phyloP scores from a whole-genome alignment of 2,113 vertebrate genomes.

The Nanger granti region DNA sequence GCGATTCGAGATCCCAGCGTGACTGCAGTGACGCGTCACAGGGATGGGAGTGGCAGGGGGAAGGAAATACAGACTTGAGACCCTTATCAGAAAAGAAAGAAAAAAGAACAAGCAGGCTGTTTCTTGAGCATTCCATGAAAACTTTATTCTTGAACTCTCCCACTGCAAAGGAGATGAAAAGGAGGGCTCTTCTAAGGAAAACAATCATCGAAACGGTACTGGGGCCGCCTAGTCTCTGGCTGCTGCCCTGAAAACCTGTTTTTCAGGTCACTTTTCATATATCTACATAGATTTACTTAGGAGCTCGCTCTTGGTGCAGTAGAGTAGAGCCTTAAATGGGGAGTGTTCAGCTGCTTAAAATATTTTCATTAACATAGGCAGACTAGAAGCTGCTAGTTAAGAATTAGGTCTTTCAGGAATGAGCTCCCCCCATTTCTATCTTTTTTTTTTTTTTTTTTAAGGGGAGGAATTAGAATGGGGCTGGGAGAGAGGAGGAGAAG shows the following conservation, averaged over 20 bases:
- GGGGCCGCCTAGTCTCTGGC: conserved; percentile 63
- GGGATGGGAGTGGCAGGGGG: conserved; percentile 37
- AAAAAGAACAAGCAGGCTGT: not conserved
- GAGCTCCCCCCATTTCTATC: not conserved
- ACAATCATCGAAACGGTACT: conserved; percentile 66
- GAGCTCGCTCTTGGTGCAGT: conserved; percentile 73
- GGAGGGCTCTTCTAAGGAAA: conserved; percentile 67
- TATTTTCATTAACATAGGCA: conserved; percentile 78
- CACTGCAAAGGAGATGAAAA: conserved; percentile 60
- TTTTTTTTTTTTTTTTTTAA: not conserved
- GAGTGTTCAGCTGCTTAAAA: conserved; percentile 78
- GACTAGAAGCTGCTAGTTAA: conserved; percentile 50
- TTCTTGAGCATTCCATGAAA: conserved; percentile 10
- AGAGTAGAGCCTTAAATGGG: conserved; percentile 74
- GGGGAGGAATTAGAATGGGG: not conserved
- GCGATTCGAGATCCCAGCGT: not conserved
- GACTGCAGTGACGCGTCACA: not conserved
- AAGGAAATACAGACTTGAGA: not conserved
- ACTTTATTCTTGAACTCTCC: conserved; percentile 65
- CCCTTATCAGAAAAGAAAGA: not conserved
- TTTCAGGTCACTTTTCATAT: conserved; percentile 79
- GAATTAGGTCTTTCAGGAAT: conserved; percentile 51
- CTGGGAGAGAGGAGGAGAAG: conserved; percentile 47
- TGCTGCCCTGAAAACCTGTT: conserved; percentile 77
- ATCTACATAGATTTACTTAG: conserved; percentile 77